Evolutionary conservation across 2,113 vertebrate species (phyloP).

Genomic region (Malurus melanocephalus): DNA sequence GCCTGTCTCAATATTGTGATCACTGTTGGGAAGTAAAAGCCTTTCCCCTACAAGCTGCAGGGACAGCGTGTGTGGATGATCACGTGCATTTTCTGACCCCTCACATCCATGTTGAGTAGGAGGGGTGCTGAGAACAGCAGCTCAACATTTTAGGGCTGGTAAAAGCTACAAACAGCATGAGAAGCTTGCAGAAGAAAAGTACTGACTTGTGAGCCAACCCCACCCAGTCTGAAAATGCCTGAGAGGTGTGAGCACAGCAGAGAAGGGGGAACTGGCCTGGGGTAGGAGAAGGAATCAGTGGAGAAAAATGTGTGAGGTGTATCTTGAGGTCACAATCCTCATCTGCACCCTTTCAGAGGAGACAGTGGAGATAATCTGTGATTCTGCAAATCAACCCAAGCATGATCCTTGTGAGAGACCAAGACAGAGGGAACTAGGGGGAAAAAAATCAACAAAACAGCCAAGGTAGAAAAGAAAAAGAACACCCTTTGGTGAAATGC

Average conservation of each 20-base stretch:
- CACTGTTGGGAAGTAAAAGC: neutral
- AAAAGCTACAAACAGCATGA: neutral
- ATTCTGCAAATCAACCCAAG: neutral
- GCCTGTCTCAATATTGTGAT: neutral
- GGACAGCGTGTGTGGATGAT: neutral
- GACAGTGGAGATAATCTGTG: fast-evolving
- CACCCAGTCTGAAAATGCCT: neutral
- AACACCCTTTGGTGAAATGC: neutral
- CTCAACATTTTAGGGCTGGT: neutral
- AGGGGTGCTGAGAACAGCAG: neutral
- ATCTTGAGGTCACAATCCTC: neutral
- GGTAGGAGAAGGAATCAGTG: neutral
- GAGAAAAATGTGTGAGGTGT: neutral
- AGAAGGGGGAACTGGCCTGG: neutral
- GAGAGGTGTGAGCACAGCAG: neutral
- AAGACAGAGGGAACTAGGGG: neutral
- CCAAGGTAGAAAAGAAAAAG: neutral
- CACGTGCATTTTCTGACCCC: neutral
- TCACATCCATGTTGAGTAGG: neutral
- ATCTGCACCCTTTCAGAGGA: neutral
- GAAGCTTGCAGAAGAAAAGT: neutral
- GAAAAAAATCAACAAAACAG: fast-evolving
- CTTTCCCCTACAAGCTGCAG: neutral
- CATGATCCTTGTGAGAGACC: neutral
- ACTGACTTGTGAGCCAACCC: neutral